These are phyloP conservation scores for Abramis brama DNA, from an alignment of 2,113 vertebrate species.

Conservation along the genomic window DNA sequence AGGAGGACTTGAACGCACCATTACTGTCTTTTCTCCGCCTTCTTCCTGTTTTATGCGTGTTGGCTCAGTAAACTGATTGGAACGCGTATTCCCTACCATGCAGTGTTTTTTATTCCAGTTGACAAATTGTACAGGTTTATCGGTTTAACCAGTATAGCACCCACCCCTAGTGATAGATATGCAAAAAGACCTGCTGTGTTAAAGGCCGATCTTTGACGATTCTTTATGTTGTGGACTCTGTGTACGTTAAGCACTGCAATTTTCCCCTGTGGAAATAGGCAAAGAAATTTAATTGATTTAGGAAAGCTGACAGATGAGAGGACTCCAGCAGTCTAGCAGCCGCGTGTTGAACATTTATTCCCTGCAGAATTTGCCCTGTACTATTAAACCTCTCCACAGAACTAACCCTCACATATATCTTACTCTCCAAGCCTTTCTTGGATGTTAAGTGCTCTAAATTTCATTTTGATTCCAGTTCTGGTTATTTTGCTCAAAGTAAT, in stretches of 20 bases:
- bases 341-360: slow-evolving; percentile 6
- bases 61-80: slow-evolving; percentile 5
- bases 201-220: slow-evolving; percentile 9
- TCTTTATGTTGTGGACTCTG: slow-evolving; percentile 31
- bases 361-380: slow-evolving; percentile 32
- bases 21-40: not conserved
- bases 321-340: slow-evolving; percentile 13
- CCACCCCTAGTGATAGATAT: slow-evolving; percentile 5
- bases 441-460: slow-evolving; percentile 18
- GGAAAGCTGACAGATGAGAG: slow-evolving; percentile 43
- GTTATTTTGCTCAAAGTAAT: slow-evolving; percentile 5
- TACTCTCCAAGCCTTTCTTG: not conserved
- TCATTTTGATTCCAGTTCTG: not conserved
- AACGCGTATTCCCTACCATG: not conserved
- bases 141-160: not conserved
- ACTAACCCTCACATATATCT: slow-evolving; percentile 33
- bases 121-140: slow-evolving; percentile 3
- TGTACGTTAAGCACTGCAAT: slow-evolving; percentile 17
- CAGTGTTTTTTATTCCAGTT: not conserved
- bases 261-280: slow-evolving; percentile 22
- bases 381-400: slow-evolving; percentile 41
- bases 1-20: no score
- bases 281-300: slow-evolving; percentile 49
- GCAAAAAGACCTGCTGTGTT: slow-evolving; percentile 7
- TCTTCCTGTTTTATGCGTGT: not conserved